Evolutionary conservation across 2,888 invertebrate species (phyloP), one percentile per base, ranked within the genome.

Genomic region (Diploptera punctata): DNA sequence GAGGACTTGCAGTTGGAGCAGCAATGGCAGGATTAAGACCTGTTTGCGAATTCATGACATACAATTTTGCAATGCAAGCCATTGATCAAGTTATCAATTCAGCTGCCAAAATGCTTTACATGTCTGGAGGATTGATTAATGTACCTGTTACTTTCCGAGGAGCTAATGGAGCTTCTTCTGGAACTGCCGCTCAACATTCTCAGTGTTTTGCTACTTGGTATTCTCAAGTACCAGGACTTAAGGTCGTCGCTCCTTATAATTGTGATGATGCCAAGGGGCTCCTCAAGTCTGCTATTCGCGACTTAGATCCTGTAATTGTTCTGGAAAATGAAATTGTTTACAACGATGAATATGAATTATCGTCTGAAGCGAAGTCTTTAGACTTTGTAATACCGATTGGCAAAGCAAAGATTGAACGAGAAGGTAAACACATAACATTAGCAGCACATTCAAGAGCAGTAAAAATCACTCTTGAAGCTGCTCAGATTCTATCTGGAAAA

Each of bases 11-110:
- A 49, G 86, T 89, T 67, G 91, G 91, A 72, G 89, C 91, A 69
- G 91, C 91, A 3, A 84, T 90, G 84, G 88, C 87, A 70, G 91
- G 91, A n/a, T 81, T 91, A 21, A 82, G 86, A 76, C 91, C 91
- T 7, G 85, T 91, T 69, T 90, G 90, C 81, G 91, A 91, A 80
- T 91, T 91, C 80, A 92, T 92, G 91, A 91, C 91, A 5, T 91
- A 89, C 81, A 92, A 92, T 80, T 91, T 92, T 81, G 87, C 91
- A 21, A 90, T 91, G 90, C 91, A 92, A 84, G 89, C 91, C 57
- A 91, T 91, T 75, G 91, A 91, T 81, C 90, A 91, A 75, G 85
- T 90, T 16, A 86, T 91, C 74, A 91, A 91, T 80, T 89, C 88
- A 1, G 91, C 91, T 26, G 91, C 88, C 1, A 91, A 92, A 81